These are phyloP conservation scores for Hypocryptadius cinnamomeus DNA, from an alignment of 2,113 vertebrate species.

Conservation along the genomic window DNA sequence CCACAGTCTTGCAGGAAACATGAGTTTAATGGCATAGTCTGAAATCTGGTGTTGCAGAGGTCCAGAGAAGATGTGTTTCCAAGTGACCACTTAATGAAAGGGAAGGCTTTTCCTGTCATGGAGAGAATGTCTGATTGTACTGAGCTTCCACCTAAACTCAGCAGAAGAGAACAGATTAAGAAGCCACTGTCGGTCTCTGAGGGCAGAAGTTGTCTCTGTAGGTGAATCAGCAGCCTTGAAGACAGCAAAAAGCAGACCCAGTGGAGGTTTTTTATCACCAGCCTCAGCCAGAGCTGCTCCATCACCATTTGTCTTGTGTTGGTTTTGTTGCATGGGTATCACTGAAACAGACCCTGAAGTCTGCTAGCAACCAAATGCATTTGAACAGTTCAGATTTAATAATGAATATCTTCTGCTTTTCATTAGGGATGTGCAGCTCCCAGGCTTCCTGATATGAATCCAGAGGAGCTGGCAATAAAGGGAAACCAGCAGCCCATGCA, in stretches of 20 bases:
- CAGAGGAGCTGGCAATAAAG: conserved; percentile 31
- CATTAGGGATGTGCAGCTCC: conserved; percentile 29
- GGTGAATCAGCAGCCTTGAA: not conserved
- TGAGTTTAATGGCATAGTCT: not conserved
- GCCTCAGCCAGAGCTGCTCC: not conserved
- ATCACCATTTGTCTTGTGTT: not conserved
- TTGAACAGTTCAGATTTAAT: conserved; percentile 34
- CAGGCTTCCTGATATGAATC: conserved; percentile 30
- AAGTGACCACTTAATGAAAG: not conserved
- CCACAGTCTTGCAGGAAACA: not conserved
- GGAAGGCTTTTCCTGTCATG: not conserved
- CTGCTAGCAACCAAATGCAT: conserved; percentile 7
- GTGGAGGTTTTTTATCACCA: not conserved
- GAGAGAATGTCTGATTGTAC: not conserved
- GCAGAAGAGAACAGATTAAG: not conserved
- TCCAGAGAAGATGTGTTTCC: not conserved
- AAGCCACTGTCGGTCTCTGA: not conserved
- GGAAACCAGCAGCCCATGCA: not conserved
- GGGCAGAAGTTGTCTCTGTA: not conserved
- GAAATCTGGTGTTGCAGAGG: not conserved
- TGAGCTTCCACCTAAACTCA: not conserved
- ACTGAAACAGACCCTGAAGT: conserved; percentile 33
- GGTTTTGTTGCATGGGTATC: not conserved
- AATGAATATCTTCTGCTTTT: conserved; percentile 29
- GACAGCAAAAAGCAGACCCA: not conserved